Conservation (phyloP, 2,113 vertebrate species). For the Anoplopoma fimbria region DNA sequence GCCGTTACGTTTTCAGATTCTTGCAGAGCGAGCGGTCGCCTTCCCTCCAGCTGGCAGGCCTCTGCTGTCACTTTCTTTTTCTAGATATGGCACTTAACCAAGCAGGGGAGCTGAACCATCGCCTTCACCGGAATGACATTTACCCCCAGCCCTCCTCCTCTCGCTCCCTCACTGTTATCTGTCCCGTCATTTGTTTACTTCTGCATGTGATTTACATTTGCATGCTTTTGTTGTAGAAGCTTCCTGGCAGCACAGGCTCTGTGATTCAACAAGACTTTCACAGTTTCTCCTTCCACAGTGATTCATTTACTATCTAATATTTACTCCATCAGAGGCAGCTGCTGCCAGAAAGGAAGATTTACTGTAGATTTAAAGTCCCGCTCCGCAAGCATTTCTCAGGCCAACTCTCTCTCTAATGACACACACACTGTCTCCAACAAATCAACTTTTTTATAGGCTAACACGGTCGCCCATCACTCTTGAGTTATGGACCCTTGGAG, state of each 20-base stretch:
- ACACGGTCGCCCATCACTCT: conserved; percentile 17
- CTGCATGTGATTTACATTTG: conserved; percentile 45
- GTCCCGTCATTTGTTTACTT: conserved; percentile 59
- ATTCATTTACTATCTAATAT: conserved; percentile 62
- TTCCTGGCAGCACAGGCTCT: neutral
- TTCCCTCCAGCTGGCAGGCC: conserved; percentile 14
- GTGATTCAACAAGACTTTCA: conserved; percentile 48
- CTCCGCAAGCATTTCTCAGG: conserved; percentile 39
- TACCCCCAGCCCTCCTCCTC: conserved; percentile 11
- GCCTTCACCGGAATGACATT: conserved; percentile 33
- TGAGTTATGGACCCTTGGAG: conserved; percentile 16
- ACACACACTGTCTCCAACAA: conserved; percentile 44
- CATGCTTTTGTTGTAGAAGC: conserved; percentile 40
- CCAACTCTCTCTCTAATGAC: conserved; percentile 23
- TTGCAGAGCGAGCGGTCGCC: neutral
- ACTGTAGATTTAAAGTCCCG: conserved; percentile 43
- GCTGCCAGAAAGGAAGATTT: conserved; percentile 38
- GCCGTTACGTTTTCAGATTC: conserved; percentile 40
- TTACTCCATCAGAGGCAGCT: conserved; percentile 55
- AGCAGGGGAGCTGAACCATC: conserved; percentile 28
- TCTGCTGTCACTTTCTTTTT: conserved; percentile 28
- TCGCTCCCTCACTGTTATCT: conserved; percentile 13
- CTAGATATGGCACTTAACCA: conserved; percentile 33
- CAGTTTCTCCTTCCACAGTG: conserved; percentile 30
- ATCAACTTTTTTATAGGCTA: conserved; percentile 44